Evolutionary conservation across 2,888 invertebrate species (phyloP).

Genomic region (Eristalinus sepulchralis): DNA sequence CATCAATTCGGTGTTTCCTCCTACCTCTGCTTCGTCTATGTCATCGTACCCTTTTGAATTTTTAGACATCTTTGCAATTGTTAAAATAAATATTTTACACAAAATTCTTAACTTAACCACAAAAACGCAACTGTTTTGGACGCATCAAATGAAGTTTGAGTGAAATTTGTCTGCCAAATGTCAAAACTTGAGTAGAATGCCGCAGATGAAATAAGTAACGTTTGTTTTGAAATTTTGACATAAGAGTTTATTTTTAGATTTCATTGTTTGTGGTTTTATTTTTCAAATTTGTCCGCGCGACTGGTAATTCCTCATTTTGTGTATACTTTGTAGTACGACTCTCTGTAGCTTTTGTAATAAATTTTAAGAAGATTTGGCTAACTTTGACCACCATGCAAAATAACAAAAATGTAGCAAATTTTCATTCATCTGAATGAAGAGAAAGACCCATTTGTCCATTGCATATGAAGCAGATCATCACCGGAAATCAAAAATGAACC

Average conservation of each 20-base stretch:
- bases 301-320: too few relatives aligned
- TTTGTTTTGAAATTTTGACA: background rate
- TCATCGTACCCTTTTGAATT: conserved; percentile 72
- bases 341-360: too few relatives aligned
- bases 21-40: conserved; percentile 75
- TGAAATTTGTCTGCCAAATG: background rate
- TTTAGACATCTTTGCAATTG: conserved; percentile 50
- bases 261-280: background rate
- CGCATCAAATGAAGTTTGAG: conserved; percentile 52
- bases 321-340: too few relatives aligned
- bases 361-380: too few relatives aligned
- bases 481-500: too few relatives aligned
- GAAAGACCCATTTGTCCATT: too few relatives aligned
- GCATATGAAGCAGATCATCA: too few relatives aligned
- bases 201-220: background rate
- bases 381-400: too few relatives aligned
- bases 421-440: too few relatives aligned
- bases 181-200: conserved; percentile 43
- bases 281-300: background rate
- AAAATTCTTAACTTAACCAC: conserved; percentile 51
- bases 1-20: background rate
- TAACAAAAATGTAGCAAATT: too few relatives aligned
- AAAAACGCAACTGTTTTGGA: conserved; percentile 56
- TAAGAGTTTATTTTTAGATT: background rate
- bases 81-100: conserved; percentile 41